A percentile compares a stretch with the other conserved stretches of the same genome.
Evolutionary conservation across 2,797 vertebrate genomes (phyloP).

Genomic region (Petrocephalus sullivani): DNA sequence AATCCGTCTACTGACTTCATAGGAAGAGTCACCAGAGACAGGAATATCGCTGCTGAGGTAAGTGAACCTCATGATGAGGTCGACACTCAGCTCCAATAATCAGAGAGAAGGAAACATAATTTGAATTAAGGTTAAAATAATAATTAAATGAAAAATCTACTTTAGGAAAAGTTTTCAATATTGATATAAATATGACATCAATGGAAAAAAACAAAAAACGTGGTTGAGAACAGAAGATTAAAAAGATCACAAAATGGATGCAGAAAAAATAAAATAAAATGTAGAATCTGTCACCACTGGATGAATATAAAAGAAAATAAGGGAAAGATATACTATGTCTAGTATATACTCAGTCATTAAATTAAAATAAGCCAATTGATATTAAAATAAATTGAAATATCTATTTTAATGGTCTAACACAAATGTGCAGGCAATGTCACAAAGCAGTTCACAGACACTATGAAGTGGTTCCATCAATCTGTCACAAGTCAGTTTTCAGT

Average conservation of each 20-base stretch:
- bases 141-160: not conserved
- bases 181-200: not conserved
- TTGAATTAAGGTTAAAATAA: not conserved
- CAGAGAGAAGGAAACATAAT: not conserved
- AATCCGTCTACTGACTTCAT: no score
- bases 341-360: not conserved
- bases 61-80: no score
- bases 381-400: not conserved
- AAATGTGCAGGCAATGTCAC: no score
- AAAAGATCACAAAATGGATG: not conserved
- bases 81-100: no score
- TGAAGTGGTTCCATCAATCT: no score
- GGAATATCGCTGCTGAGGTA: no score
- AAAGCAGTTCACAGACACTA: no score
- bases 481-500: no score
- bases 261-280: not conserved
- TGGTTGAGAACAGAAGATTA: not conserved
- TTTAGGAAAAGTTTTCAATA: not conserved
- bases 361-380: not conserved
- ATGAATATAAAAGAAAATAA: not conserved
- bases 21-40: no score
- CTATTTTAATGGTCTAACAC: no score
- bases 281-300: not conserved
- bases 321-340: not conserved
- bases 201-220: not conserved